Conservation (phyloP, 2,113 vertebrate species). For the Camelus bactrianus region DNA sequence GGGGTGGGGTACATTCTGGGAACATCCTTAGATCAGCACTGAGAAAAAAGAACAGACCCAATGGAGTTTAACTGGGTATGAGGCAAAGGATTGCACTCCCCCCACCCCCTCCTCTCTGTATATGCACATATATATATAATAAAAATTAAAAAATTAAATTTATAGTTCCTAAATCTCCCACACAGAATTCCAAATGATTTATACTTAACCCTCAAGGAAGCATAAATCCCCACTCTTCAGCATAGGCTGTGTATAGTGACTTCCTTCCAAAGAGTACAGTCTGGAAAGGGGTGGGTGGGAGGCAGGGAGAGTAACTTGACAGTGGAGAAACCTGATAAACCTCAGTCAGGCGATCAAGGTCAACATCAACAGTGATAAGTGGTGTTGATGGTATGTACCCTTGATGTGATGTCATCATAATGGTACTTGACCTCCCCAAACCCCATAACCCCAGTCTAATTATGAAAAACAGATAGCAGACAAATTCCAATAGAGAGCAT, state of each 20-base stretch:
- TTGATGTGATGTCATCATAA: slow-evolving; percentile 34
- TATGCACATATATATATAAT: background rate
- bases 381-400: background rate
- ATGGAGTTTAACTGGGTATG: background rate
- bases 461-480: background rate
- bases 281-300: background rate
- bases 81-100: background rate
- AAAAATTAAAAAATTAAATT: slow-evolving; percentile 40
- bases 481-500: background rate
- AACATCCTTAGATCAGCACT: background rate
- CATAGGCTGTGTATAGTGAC: background rate
- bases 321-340: slow-evolving; percentile 12
- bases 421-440: background rate
- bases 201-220: background rate
- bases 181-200: slow-evolving; percentile 36
- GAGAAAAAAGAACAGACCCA: background rate
- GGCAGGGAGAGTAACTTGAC: background rate
- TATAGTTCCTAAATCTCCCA: slow-evolving; percentile 14
- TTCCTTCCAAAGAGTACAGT: background rate
- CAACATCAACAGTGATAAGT: slow-evolving; percentile 39
- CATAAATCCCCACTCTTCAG: background rate
- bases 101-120: background rate
- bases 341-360: background rate
- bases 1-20: background rate
- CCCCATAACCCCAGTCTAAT: background rate